These are phyloP conservation scores for Sebastes minor DNA, from an alignment of 2,797 vertebrate genomes.

Conservation along the genomic window DNA sequence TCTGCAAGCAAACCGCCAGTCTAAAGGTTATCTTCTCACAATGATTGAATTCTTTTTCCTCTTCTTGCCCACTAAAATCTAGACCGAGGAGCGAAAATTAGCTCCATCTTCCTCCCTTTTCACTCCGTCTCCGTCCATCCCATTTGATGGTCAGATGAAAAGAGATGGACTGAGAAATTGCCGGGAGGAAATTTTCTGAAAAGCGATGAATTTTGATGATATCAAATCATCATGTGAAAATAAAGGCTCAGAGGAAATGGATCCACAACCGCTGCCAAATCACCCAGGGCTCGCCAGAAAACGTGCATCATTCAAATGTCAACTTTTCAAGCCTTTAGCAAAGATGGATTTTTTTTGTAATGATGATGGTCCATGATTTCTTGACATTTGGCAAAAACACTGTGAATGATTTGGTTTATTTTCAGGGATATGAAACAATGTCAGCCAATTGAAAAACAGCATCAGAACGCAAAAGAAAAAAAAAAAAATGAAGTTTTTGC, in stretches of 20 bases:
- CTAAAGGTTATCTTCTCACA: slow-evolving; percentile 59
- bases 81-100: slow-evolving; percentile 45
- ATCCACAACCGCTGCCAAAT: slow-evolving; percentile 19
- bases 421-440: background rate
- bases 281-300: slow-evolving; percentile 4
- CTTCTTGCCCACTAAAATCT: slow-evolving; percentile 30
- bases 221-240: slow-evolving; percentile 57
- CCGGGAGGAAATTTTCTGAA: slow-evolving; percentile 54
- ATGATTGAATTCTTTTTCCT: slow-evolving; percentile 44
- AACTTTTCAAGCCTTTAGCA: slow-evolving; percentile 19
- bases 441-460: background rate
- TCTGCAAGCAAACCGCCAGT: slow-evolving; percentile 41
- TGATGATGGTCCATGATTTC: background rate
- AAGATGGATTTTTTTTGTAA: background rate
- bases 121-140: slow-evolving; percentile 25
- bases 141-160: slow-evolving; percentile 59
- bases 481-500: background rate
- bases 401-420: background rate
- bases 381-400: background rate
- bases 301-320: slow-evolving; percentile 34
- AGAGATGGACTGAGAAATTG: slow-evolving; percentile 49
- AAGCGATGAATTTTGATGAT: slow-evolving; percentile 61
- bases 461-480: background rate
- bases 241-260: slow-evolving; percentile 51
- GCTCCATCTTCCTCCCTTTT: slow-evolving; percentile 17